Evolutionary conservation across 2,797 vertebrate species (phyloP).

Genomic region (Peromyscus attwateri): DNA sequence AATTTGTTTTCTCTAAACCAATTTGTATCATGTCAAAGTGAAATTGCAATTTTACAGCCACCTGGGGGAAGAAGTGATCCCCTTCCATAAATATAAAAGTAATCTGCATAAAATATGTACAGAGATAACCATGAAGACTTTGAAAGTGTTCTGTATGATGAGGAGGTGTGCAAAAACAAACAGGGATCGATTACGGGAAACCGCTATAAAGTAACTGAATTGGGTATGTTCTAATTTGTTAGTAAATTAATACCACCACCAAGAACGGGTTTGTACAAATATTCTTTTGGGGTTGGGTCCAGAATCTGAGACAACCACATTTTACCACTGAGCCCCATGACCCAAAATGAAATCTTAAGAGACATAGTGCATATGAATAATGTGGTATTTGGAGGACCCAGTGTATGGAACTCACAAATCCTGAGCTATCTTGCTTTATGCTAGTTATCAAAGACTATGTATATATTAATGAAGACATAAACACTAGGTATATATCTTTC

Average conservation of each 20-base stretch:
- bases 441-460: background rate
- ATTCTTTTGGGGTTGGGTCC: background rate
- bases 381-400: background rate
- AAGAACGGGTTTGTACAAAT: slow-evolving; percentile 7
- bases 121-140: slow-evolving; percentile 80
- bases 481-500: background rate
- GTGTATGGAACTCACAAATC: slow-evolving; percentile 6
- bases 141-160: slow-evolving; percentile 63
- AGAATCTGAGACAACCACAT: background rate
- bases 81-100: slow-evolving; percentile 86
- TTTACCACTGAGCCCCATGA: background rate
- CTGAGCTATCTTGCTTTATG: background rate
- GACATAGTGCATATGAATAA: background rate
- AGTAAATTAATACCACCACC: slow-evolving; percentile 45
- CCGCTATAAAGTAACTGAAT: slow-evolving; percentile 49
- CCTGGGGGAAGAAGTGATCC: slow-evolving; percentile 82
- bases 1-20: slow-evolving; percentile 89
- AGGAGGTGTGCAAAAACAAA: slow-evolving; percentile 49
- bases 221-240: slow-evolving; percentile 60
- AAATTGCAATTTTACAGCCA: slow-evolving; percentile 86
- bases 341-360: background rate
- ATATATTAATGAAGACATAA: background rate
- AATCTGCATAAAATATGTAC: slow-evolving; percentile 87
- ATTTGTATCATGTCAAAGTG: slow-evolving; percentile 88
- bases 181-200: slow-evolving; percentile 49